Base-by-base conservation (phyloP, 1,140 invertebrate genomes). In the Trialeurodes vaporariorum region DNA sequence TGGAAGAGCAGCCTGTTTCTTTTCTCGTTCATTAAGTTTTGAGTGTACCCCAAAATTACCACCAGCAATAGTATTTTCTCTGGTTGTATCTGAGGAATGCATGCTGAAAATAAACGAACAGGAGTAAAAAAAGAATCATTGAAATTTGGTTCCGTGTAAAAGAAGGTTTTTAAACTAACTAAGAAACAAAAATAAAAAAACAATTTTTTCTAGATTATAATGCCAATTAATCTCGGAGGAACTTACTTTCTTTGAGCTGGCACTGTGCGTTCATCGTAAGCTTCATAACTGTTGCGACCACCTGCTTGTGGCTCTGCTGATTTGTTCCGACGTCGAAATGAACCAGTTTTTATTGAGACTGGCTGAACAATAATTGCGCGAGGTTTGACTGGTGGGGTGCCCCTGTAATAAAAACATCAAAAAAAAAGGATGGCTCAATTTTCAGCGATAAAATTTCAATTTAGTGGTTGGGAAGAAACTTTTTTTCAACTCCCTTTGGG, bases 1-100 rank as follows among this genome's bases (percentile, higher is more conserved):
- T 1, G 93, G 91, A 58, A 94, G 76, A 0, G 91, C 89, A 12
- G 93, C 93, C 78, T 96, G 93, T 73, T 94, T 90, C 71, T 90
- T 87, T 73, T 96, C 94, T 70, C 90, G 83, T 74, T 96, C 93
- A 40, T 88, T 90, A 12, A 91, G 82, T 74, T 87, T 89, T 61
- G 65, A 64, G 22, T 64, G 62, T 49, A 49, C 5, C 5, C 34
- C 34, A 49, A 49, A 63, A 67, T 59, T 67, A 59, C 59, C 34
- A 49, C 59, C 17, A 67, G 27, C 23, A 24, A 67, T n/a, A 69
- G 59, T 12, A 67, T 2, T 64, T 23, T 68, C 49, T 59, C 64
- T 40, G 25, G 17, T 27, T 2, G 59, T 49, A 25, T 70, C 69
- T 2, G 64, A 63, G 24, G 68, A 61, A 34, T 68, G 69, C 2